These are phyloP conservation scores for Scartelaos histophorus DNA, from an alignment of 2,113 vertebrate genomes.

Conservation along the genomic window DNA sequence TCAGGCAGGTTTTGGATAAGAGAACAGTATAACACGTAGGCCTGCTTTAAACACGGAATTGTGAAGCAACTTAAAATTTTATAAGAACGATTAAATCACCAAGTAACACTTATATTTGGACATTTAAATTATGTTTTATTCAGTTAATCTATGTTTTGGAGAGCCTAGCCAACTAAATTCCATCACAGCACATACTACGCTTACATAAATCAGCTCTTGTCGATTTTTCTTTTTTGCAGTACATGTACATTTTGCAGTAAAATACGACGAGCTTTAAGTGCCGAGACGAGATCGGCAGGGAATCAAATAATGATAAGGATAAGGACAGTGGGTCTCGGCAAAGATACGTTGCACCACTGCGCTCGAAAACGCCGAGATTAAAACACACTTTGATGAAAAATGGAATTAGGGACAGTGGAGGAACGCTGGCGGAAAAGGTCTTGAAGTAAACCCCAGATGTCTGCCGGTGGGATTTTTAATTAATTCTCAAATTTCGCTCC, in stretches of 20 bases:
- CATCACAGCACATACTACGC: background rate
- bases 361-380: slow-evolving; percentile 65
- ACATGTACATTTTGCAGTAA: slow-evolving; percentile 23
- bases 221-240: slow-evolving; percentile 19
- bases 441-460: slow-evolving; percentile 70
- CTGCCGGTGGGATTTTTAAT: slow-evolving; percentile 73
- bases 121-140: no score
- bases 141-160: no score
- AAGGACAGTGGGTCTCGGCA: slow-evolving; percentile 55
- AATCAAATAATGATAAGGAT: slow-evolving; percentile 54
- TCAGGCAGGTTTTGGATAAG: no score
- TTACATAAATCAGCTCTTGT: no score
- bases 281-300: slow-evolving; percentile 33
- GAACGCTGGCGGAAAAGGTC: slow-evolving; percentile 52
- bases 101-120: no score
- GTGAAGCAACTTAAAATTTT: no score
- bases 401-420: slow-evolving; percentile 70
- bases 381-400: slow-evolving; percentile 76
- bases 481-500: slow-evolving; percentile 68
- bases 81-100: no score
- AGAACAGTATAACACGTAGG: no score
- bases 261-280: slow-evolving; percentile 42
- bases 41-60: no score
- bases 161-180: no score
- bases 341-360: slow-evolving; percentile 52